These are phyloP conservation scores for Ariolimax columbianus DNA, from an alignment of 2,888 invertebrate genomes.

Conservation along the genomic window DNA sequence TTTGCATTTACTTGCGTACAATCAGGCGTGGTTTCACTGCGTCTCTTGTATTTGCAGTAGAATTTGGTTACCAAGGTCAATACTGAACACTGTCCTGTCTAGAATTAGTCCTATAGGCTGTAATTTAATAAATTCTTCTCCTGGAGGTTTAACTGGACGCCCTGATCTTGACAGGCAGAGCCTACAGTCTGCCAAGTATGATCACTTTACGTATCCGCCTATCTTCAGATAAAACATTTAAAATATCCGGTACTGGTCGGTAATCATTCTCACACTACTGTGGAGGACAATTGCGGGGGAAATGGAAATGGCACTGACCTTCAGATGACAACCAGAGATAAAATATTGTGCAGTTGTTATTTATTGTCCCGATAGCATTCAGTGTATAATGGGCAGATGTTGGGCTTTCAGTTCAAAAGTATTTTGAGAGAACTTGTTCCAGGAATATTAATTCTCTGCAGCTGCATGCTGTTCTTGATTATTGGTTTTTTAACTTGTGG, in stretches of 20 bases:
- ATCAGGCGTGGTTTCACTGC: background rate
- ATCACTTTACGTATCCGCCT: background rate
- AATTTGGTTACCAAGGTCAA: background rate
- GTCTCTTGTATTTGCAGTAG: background rate
- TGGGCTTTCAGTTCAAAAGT: background rate
- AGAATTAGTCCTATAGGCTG: background rate
- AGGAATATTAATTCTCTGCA: too few relatives aligned
- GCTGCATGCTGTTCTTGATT: too few relatives aligned
- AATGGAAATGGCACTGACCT: background rate
- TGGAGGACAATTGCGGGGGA: background rate
- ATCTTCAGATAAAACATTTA: conserved; percentile 17
- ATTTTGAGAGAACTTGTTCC: too few relatives aligned
- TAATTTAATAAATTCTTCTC: background rate
- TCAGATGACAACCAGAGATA: background rate
- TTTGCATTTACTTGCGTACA: conserved; percentile 29
- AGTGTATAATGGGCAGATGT: background rate
- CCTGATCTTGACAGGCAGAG: background rate
- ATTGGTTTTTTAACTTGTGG: too few relatives aligned
- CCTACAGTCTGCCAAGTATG: background rate
- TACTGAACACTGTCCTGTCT: background rate
- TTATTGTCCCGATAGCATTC: background rate
- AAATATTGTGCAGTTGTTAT: background rate
- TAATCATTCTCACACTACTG: background rate
- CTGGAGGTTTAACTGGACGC: conserved; percentile 1
- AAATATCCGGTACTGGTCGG: background rate